phyloP scores from a whole-genome alignment of 1,140 invertebrate genomes.

The Copidosoma floridanum region DNA sequence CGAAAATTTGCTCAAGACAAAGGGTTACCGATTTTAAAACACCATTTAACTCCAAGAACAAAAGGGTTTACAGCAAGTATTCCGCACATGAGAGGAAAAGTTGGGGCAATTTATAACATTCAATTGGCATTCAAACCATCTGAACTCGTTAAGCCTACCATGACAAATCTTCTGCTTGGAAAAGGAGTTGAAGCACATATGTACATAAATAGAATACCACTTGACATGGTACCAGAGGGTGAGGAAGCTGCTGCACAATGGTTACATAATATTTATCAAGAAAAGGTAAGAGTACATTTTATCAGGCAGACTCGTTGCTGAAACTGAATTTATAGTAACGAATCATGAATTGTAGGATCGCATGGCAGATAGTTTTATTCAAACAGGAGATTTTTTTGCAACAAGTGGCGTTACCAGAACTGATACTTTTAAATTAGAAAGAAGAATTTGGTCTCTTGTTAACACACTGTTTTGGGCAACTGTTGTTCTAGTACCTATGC shows the following conservation, averaged over 20 bases:
- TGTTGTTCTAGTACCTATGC: conserved; percentile 68
- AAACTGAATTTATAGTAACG: background rate
- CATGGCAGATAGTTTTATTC: conserved; percentile 76
- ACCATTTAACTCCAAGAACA: conserved; percentile 90
- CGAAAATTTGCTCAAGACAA: conserved; percentile 84
- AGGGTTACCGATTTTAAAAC: conserved; percentile 79
- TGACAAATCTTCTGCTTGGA: conserved; percentile 80
- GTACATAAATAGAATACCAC: conserved; percentile 77
- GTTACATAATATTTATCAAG: conserved; percentile 76
- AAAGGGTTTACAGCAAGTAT: conserved; percentile 84
- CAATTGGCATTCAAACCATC: conserved; percentile 74
- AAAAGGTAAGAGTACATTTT: conserved; percentile 63
- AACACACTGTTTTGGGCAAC: conserved; percentile 72
- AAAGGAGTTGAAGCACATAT: conserved; percentile 73
- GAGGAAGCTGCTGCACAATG: conserved; percentile 78
- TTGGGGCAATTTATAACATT: conserved; percentile 83
- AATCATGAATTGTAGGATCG: conserved; percentile 63
- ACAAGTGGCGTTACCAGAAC: conserved; percentile 68
- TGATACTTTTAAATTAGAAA: conserved; percentile 58
- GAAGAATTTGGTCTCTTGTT: conserved; percentile 66
- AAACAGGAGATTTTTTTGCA: conserved; percentile 80
- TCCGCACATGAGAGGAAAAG: conserved; percentile 69
- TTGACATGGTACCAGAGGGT: conserved; percentile 76
- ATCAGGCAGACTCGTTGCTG: too few species aligned
- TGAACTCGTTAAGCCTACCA: conserved; percentile 69